Evolutionary conservation across 2,113 vertebrate genomes (phyloP).

Genomic region (Aegithalos caudatus): DNA sequence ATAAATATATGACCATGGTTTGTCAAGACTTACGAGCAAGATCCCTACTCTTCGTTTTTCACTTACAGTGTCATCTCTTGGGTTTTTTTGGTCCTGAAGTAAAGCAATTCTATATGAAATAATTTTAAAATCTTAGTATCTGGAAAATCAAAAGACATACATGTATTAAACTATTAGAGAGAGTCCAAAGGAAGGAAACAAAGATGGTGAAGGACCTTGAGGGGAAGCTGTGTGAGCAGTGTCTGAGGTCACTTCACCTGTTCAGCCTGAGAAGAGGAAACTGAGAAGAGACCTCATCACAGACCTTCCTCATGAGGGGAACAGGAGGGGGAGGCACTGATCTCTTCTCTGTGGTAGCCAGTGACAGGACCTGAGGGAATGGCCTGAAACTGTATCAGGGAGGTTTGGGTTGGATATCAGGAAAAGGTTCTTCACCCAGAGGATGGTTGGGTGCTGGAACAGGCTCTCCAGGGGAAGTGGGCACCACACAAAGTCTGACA

Average conservation of each 20-base stretch:
- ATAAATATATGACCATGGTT: neutral
- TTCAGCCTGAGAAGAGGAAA: neutral
- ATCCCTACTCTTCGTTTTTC: neutral
- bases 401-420: neutral
- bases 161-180: neutral
- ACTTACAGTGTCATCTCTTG: neutral
- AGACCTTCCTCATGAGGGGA: accelerated
- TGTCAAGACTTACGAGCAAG: neutral
- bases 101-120: neutral
- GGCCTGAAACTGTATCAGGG: neutral
- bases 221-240: accelerated
- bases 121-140: neutral
- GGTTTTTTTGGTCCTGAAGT: neutral
- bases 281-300: neutral
- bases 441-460: neutral
- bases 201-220: neutral
- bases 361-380: neutral
- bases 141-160: neutral
- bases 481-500: neutral
- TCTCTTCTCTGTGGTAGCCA: neutral
- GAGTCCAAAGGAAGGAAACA: accelerated
- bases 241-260: neutral
- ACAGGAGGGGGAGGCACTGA: accelerated
- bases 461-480: neutral
- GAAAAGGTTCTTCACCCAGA: neutral